Evolutionary conservation across 1,140 invertebrate genomes (phyloP).

Genomic region (Drosophila tsacasi): DNA sequence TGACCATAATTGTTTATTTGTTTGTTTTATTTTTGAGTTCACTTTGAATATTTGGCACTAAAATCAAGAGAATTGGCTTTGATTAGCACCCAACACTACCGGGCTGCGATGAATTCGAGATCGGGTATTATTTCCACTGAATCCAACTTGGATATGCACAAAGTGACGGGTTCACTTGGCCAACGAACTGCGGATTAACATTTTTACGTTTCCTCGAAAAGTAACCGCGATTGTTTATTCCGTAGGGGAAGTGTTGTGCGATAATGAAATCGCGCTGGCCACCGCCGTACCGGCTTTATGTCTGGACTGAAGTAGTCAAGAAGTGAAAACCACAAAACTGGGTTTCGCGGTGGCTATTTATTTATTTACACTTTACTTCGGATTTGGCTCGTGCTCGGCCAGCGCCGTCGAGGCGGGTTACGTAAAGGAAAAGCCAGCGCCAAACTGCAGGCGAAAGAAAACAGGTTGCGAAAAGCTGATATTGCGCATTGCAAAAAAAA

Average conservation of each 20-base stretch:
- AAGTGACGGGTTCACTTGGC: slow-evolving; percentile 58
- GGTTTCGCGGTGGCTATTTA: slow-evolving; percentile 49
- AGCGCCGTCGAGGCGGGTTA: slow-evolving; percentile 42
- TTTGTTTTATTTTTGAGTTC: slow-evolving; percentile 15
- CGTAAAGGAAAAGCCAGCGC: slow-evolving; percentile 72
- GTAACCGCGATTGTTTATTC: slow-evolving; percentile 51
- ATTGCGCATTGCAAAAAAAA: slow-evolving; percentile 46
- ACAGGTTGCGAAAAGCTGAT: slow-evolving; percentile 53
- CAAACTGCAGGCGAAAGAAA: slow-evolving; percentile 59
- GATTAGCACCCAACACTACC: slow-evolving; percentile 2
- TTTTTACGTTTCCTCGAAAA: slow-evolving; percentile 61
- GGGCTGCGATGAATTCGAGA: slow-evolving; percentile 44
- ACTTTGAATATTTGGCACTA: slow-evolving; percentile 28
- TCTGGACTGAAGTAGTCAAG: slow-evolving; percentile 39
- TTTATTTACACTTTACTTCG: slow-evolving; percentile 37
- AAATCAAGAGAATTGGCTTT: slow-evolving; percentile 24
- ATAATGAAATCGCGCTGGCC: slow-evolving; percentile 75
- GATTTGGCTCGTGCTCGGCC: slow-evolving; percentile 54
- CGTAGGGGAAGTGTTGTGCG: slow-evolving; percentile 70
- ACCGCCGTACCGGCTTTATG: slow-evolving; percentile 7
- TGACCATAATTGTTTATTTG: slow-evolving; percentile 42
- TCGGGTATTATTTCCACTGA: slow-evolving; percentile 13
- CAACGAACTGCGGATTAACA: slow-evolving; percentile 55
- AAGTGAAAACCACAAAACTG: slow-evolving; percentile 74
- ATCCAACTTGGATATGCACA: slow-evolving; percentile 48